A percentile compares a stretch with the other conserved stretches of the same genome.
These are phyloP conservation scores for Hermatobates lingyangjiaoensis DNA, from an alignment of 1,140 invertebrate species.

Conservation along the genomic window DNA sequence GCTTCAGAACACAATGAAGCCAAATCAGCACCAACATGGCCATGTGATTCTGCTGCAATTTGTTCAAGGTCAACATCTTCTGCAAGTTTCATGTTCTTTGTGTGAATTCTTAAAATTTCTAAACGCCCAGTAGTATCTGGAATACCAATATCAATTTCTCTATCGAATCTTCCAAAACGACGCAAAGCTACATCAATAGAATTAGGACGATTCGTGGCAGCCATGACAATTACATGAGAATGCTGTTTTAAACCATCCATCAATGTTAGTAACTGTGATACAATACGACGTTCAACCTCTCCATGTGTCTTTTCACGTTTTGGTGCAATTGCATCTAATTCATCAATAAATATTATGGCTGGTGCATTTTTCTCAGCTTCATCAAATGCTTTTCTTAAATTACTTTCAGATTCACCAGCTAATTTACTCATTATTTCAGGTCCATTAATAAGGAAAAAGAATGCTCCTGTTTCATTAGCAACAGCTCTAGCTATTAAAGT, in stretches of 20 bases:
- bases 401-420: conserved; percentile 95
- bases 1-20: conserved; percentile 98
- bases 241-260: conserved; percentile 99
- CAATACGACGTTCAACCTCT: conserved; percentile 96
- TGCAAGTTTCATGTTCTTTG: conserved; percentile 97
- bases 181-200: conserved; percentile 92
- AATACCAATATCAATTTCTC: conserved; percentile 98
- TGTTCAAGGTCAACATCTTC: conserved; percentile 97
- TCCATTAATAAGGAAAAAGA: conserved; percentile 98
- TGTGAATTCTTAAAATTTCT: conserved; percentile 94
- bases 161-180: conserved; percentile 94
- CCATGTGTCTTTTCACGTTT: conserved; percentile 99
- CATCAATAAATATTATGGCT: conserved; percentile 98
- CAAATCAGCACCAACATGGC: conserved; percentile 95
- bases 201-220: conserved; percentile 95
- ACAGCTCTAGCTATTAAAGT: conserved; percentile 96
- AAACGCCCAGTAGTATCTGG: conserved; percentile 93
- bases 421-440: conserved; percentile 99
- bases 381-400: conserved; percentile 93
- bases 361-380: conserved; percentile 98
- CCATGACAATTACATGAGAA: conserved; percentile 97
- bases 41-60: conserved; percentile 92
- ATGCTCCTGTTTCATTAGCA: conserved; percentile 97
- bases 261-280: conserved; percentile 90
- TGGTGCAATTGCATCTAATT: conserved; percentile 96